Conservation (phyloP, 2,888 invertebrate genomes). For the Mactromeris polynyma region DNA sequence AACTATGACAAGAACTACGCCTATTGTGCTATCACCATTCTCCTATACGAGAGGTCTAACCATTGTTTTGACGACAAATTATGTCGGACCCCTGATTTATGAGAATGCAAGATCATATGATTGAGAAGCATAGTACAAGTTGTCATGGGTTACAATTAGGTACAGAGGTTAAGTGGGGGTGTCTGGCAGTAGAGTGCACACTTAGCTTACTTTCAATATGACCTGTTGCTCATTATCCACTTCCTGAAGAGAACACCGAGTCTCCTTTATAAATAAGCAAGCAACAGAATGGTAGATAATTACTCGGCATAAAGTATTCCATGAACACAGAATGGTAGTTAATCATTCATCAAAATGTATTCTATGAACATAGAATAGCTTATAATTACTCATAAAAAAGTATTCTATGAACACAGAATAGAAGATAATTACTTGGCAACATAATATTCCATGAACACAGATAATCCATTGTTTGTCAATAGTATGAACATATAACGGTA, state of each 20-base stretch:
- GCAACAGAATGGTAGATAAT: slow-evolving; percentile 24
- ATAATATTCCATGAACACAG: neutral
- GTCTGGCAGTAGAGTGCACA: slow-evolving; percentile 53
- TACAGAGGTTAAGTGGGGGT: slow-evolving; percentile 37
- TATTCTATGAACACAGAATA: no score
- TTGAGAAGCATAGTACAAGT: neutral
- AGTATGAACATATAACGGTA: neutral
- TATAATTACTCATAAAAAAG: no score
- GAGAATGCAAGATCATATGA: no score
- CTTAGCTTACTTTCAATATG: slow-evolving; percentile 67
- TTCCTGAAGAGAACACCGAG: slow-evolving; percentile 60
- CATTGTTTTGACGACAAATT: no score
- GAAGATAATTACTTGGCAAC: no score
- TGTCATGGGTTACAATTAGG: slow-evolving; percentile 28
- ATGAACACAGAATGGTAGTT: no score
- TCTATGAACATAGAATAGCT: no score
- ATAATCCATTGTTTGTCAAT: neutral
- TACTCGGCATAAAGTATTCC: neutral
- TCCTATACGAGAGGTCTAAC: no score
- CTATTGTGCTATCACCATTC: no score
- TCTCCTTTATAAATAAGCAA: slow-evolving; percentile 38
- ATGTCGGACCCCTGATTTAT: no score
- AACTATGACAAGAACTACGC: no score
- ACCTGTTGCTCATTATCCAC: slow-evolving; percentile 67
- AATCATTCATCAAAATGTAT: no score